A percentile compares a stretch with the other conserved stretches of the same genome.
Conservation (phyloP, 2,797 vertebrate genomes). For the Macropus fuliginosus region DNA sequence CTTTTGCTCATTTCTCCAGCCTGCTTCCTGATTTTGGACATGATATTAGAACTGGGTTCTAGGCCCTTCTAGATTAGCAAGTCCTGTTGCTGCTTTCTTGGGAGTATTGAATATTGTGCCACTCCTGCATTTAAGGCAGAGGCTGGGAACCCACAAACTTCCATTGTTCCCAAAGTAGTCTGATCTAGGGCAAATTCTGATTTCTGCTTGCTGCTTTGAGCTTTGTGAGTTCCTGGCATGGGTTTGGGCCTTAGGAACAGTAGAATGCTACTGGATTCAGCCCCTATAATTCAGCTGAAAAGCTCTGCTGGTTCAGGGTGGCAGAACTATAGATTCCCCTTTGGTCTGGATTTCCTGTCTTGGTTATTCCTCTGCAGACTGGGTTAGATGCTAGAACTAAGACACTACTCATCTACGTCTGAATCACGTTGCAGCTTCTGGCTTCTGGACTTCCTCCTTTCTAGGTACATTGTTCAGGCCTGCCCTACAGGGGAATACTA, state of each 20-base stretch:
- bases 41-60: neutral
- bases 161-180: neutral
- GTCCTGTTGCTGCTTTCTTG: neutral
- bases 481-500: neutral
- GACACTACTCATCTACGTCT: neutral
- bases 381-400: neutral
- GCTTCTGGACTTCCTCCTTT: neutral
- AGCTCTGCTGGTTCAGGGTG: neutral
- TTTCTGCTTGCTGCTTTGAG: neutral
- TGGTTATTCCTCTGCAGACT: neutral
- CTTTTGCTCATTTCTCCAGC: neutral
- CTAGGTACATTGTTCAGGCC: neutral
- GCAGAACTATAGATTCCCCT: neutral
- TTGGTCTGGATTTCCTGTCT: neutral
- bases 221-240: neutral
- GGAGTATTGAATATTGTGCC: neutral
- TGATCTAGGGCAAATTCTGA: neutral
- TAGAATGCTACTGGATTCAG: neutral
- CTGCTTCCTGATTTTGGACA: neutral
- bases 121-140: neutral
- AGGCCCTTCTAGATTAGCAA: neutral
- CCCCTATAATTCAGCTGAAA: neutral
- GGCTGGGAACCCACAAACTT: neutral
- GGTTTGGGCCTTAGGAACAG: neutral
- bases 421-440: neutral